Evolutionary conservation across 1,140 invertebrate genomes (phyloP).

Genomic region (Drosophila yakuba): DNA sequence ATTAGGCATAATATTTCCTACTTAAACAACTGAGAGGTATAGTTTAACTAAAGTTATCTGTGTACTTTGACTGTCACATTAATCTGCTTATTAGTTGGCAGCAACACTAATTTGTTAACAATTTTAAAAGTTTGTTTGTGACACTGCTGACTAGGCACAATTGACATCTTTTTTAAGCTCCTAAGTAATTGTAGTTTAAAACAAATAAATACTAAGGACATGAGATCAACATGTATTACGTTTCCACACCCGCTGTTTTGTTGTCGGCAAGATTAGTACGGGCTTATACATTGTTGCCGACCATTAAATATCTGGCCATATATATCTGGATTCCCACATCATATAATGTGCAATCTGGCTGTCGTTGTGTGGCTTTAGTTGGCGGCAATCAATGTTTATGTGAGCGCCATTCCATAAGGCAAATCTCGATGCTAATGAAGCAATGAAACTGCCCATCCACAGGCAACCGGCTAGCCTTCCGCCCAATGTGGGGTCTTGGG

Average conservation of each 20-base stretch:
- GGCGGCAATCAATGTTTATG: conserved; percentile 71
- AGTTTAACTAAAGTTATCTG: not conserved
- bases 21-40: not conserved
- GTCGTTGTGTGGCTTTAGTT: conserved; percentile 52
- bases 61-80: not conserved
- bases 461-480: conserved; percentile 59
- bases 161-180: conserved; percentile 13
- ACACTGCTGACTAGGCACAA: not conserved
- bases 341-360: conserved; percentile 14
- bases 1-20: too few species aligned
- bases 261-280: conserved; percentile 13
- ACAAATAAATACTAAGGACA: conserved; percentile 6
- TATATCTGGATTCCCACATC: conserved; percentile 33
- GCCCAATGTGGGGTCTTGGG: conserved; percentile 43
- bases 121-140: conserved; percentile 1
- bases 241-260: not conserved
- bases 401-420: conserved; percentile 63
- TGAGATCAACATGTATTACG: conserved; percentile 17
- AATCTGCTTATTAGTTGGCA: not conserved
- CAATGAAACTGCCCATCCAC: conserved; percentile 56
- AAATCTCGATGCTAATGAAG: conserved; percentile 74
- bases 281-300: conserved; percentile 53
- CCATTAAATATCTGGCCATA: conserved; percentile 67
- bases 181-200: not conserved
- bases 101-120: not conserved